Percentiles rank a stretch among this genome's conserved stretches.
Conservation (phyloP, 2,888 invertebrate species). For the Drosophila fungiperda region DNA sequence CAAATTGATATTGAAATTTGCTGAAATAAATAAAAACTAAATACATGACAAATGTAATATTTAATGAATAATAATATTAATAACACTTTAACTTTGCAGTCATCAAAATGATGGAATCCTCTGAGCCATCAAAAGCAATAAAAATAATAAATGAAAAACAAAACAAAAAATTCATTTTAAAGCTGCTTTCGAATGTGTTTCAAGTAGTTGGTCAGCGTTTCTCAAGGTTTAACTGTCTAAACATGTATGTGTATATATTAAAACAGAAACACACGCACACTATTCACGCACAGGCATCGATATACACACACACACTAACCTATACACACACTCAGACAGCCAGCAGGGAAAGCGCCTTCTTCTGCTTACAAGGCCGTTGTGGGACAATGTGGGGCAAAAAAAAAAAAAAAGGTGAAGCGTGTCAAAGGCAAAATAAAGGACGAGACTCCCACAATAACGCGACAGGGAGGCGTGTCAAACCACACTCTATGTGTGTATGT, state of each 20-base stretch:
- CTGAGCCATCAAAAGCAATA: not conserved
- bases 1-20: not conserved
- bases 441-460: constrained; percentile 36
- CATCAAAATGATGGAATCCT: not conserved
- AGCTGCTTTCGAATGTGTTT: not conserved
- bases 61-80: not conserved
- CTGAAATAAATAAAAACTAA: not conserved
- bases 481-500: not conserved
- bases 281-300: constrained; percentile 17
- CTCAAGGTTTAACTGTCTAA: not conserved
- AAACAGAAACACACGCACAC: constrained; percentile 3
- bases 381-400: constrained; percentile 31
- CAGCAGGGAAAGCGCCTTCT: constrained; percentile 16
- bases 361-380: constrained; percentile 43
- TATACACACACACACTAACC: constrained; percentile 18
- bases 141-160: not conserved
- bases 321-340: constrained; percentile 2
- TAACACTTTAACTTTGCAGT: not conserved
- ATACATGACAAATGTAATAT: not conserved
- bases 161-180: not conserved
- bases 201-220: not conserved
- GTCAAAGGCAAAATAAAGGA: constrained; percentile 35
- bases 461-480: constrained; percentile 35
- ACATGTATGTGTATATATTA: not conserved
- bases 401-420: constrained; percentile 28